A percentile compares a stretch with the other conserved stretches of the same genome.
These are phyloP conservation scores for Scaptomyza flava DNA, from an alignment of 2,888 invertebrate species.

Conservation along the genomic window DNA sequence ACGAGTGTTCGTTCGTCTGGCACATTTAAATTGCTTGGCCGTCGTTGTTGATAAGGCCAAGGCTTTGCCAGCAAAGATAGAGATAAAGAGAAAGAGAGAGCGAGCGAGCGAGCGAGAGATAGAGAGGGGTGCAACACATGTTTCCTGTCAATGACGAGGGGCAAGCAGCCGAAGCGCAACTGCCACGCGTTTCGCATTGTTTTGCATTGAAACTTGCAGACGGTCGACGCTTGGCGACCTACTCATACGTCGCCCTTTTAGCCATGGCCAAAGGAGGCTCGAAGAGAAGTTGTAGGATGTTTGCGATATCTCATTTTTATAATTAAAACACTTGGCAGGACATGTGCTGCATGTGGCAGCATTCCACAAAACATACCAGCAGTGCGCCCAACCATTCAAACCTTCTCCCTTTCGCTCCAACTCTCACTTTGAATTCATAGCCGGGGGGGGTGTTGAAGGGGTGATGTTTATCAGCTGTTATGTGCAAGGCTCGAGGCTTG, in stretches of 20 bases:
- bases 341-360: slow-evolving; percentile 69
- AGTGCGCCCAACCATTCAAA: slow-evolving; percentile 58
- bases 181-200: slow-evolving; percentile 78
- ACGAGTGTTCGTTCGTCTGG: slow-evolving; percentile 39
- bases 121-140: slow-evolving; percentile 40
- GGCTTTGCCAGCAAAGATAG: slow-evolving; percentile 35
- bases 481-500: slow-evolving; percentile 52
- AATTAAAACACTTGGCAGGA: slow-evolving; percentile 80
- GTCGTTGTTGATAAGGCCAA: slow-evolving; percentile 49
- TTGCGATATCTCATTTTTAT: slow-evolving; percentile 77
- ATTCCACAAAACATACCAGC: slow-evolving; percentile 66
- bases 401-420: background rate
- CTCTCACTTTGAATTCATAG: background rate
- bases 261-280: slow-evolving; percentile 13
- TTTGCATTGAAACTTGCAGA: slow-evolving; percentile 57
- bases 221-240: slow-evolving; percentile 23
- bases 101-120: slow-evolving; percentile 16
- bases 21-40: slow-evolving; percentile 68
- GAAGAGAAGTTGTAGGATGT: slow-evolving; percentile 16
- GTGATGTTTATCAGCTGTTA: slow-evolving; percentile 68
- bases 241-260: slow-evolving; percentile 41
- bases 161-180: slow-evolving; percentile 60
- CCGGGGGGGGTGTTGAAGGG: slow-evolving; percentile 24
- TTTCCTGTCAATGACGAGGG: slow-evolving; percentile 58
- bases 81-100: slow-evolving; percentile 1